Conservation (phyloP, 2,113 vertebrate genomes). For the Sclerurus mexicanus region DNA sequence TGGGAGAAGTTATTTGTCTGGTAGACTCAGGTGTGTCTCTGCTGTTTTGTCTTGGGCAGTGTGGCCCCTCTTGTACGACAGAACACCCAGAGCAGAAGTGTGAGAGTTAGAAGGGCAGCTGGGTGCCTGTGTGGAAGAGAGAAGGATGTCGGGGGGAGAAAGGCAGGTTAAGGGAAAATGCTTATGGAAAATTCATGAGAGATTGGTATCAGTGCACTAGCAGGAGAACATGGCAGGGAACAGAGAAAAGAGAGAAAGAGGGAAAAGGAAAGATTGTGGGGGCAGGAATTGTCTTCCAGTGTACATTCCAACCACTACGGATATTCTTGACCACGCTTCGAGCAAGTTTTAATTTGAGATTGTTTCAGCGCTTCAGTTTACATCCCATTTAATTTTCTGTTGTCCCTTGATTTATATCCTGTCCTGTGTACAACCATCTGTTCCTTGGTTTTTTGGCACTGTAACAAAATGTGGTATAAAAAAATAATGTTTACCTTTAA, state of each 20-base stretch:
- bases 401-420: not conserved
- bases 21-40: not conserved
- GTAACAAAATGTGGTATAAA: not conserved
- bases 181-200: not conserved
- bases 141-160: not conserved
- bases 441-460: not conserved
- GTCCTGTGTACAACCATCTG: not conserved
- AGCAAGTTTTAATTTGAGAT: not conserved
- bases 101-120: not conserved
- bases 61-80: not conserved
- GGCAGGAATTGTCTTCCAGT: not conserved
- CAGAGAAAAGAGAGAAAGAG: not conserved
- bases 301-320: not conserved
- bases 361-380: not conserved
- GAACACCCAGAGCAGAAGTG: not conserved
- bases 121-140: not conserved
- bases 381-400: not conserved
- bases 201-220: not conserved
- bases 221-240: not conserved
- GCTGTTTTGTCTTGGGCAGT: not conserved
- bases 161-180: not conserved
- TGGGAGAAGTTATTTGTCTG: not conserved
- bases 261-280: not conserved
- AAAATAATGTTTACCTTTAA: conserved; percentile 57
- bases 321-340: not conserved